Conservation (phyloP, 2,113 vertebrate species). For the Phycodurus eques region DNA sequence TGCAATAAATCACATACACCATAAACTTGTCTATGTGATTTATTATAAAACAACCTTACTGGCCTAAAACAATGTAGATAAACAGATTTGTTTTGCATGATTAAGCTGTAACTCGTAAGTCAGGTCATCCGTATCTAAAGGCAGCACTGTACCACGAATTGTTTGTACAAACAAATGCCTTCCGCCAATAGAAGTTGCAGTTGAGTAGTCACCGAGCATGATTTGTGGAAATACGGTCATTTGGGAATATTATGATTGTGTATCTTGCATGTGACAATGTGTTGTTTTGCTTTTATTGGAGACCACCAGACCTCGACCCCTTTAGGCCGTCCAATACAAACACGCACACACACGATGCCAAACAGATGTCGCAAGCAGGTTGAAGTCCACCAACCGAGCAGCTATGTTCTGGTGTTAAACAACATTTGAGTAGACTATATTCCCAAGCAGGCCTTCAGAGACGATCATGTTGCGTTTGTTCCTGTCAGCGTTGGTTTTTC, state of each 20-base stretch:
- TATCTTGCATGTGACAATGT: not conserved
- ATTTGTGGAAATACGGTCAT: no score
- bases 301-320: not conserved
- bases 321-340: not conserved
- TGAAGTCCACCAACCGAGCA: not conserved
- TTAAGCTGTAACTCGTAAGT: no score
- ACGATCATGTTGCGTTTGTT: slow-evolving; percentile 34
- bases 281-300: not conserved
- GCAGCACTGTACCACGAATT: no score
- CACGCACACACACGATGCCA: not conserved
- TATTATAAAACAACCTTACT: not conserved
- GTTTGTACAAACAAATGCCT: no score
- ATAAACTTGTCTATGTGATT: not conserved
- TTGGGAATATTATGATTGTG: no score
- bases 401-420: not conserved
- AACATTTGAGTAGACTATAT: slow-evolving; percentile 3
- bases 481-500: slow-evolving; percentile 5
- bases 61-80: not conserved
- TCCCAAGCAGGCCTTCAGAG: not conserved
- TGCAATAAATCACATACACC: not conserved
- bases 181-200: no score
- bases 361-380: slow-evolving; percentile 4
- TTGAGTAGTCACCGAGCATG: no score
- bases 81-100: no score
- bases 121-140: no score